phyloP scores from a whole-genome alignment of 2,797 vertebrate genomes.

The Neopelma chrysocephalum region DNA sequence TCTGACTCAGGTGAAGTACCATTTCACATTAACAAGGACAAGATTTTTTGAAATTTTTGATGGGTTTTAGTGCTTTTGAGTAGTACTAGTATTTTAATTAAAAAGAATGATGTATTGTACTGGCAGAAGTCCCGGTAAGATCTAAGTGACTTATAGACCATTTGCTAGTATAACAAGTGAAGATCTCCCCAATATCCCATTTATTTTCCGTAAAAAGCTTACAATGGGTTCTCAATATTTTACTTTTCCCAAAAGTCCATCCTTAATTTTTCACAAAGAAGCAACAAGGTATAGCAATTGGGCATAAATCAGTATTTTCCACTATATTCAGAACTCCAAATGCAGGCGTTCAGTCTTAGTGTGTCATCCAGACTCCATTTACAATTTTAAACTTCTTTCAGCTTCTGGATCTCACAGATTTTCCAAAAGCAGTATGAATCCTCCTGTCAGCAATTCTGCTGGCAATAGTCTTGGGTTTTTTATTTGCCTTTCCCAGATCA shows the following conservation, averaged over 20 bases:
- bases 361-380: background rate
- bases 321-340: background rate
- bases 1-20: background rate
- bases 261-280: conserved; percentile 41
- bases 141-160: conserved; percentile 58
- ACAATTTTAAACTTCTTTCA: background rate
- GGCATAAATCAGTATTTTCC: conserved; percentile 39
- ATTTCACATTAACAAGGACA: background rate
- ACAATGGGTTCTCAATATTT: conserved; percentile 52
- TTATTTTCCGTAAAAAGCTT: conserved; percentile 58
- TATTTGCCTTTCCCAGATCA: background rate
- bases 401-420: background rate
- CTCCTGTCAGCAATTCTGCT: conserved; percentile 1
- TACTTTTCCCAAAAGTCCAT: conserved; percentile 43
- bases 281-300: conserved; percentile 1
- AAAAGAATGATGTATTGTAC: conserved; percentile 51
- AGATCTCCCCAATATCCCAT: conserved; percentile 53
- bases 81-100: conserved; percentile 59
- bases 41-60: background rate
- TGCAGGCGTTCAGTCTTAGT: background rate
- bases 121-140: conserved; percentile 59
- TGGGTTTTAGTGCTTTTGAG: conserved; percentile 44
- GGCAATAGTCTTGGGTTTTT: background rate
- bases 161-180: conserved; percentile 55
- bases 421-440: conserved; percentile 32